Evolutionary conservation across 2,113 vertebrate species (phyloP).

Genomic region (Gymnorhina tibicen): DNA sequence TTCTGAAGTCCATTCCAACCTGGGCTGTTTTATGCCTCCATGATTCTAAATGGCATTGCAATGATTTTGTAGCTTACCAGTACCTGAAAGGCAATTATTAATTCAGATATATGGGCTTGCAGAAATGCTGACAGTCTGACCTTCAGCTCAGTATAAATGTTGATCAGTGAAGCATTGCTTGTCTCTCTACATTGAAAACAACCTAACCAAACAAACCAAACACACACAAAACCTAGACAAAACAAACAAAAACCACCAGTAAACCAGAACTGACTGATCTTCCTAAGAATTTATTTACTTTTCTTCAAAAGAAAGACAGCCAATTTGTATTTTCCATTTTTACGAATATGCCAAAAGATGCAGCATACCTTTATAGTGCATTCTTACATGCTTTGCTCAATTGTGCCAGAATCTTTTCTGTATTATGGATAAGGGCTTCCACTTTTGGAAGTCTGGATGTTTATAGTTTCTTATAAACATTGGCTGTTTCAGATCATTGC

Average conservation of each 20-base stretch:
- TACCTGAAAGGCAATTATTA: slow-evolving; percentile 37
- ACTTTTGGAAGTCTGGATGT: not conserved
- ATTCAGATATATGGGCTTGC: not conserved
- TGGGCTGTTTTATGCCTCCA: not conserved
- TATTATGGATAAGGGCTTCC: not conserved
- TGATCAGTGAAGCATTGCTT: slow-evolving; percentile 42
- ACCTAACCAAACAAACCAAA: not conserved
- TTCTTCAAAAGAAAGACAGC: not conserved
- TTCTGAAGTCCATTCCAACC: not conserved
- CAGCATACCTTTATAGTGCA: not conserved
- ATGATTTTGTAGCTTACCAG: not conserved
- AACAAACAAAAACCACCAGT: not conserved
- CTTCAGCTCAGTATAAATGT: slow-evolving; percentile 35
- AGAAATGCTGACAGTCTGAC: slow-evolving; percentile 48
- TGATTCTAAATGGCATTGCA: not conserved
- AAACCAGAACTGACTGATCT: not conserved
- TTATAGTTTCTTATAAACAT: not conserved
- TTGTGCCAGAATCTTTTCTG: not conserved
- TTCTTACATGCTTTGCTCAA: not conserved
- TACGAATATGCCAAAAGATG: not conserved
- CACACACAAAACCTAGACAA: not conserved
- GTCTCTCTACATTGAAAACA: not conserved
- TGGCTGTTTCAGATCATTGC: not conserved
- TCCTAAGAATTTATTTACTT: not conserved
- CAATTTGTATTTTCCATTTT: not conserved